Evolutionary conservation across 2,888 invertebrate species (phyloP), one percentile per base, ranked within the genome.

Genomic region (Prenolepis imparis): DNA sequence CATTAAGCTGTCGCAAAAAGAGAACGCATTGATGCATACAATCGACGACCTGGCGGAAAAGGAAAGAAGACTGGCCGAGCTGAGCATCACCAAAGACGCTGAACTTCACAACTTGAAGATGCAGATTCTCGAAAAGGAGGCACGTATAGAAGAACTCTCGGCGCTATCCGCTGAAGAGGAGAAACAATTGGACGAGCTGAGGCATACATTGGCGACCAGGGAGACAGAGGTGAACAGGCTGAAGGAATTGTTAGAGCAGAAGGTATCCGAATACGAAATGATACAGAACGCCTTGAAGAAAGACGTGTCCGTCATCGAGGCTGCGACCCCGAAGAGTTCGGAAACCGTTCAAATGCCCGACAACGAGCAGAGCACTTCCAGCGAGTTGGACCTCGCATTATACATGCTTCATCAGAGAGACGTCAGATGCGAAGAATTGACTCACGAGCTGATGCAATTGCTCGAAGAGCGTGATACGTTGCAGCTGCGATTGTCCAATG

Each of bases 351-450:
- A 59, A 59, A 24, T 21, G 3, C 21, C 95, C 52, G 90, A 89
- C 1, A 59, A 12, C 24, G 70, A 61, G 9, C 32, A 52, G 11
- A 48, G 32, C 0, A 57, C 24, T 1, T 92, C 92, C 1, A 93
- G 90, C 73, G 97, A 98, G 94, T 95, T 98, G 75, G 98, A 98
- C 92, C 95, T 98, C 74, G 98, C 98, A 0, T 94, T 98, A 61
- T 98, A 98, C 92, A 97, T 98, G 97, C 95, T 98, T 74, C 98
- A 98, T 93, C 98, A 98, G 92, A 96, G 98, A 87, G 98, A 98
- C 90, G 97, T 98, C 83, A 96, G 98, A 0, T 98, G 98, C 93
- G 98, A 98, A 92, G 98, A 98, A 94, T 95, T 98, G 84, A 98
- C 98, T 0, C 96, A 97, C 91, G 98, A 98, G 93, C 95, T 98